Conservation (phyloP, 2,113 vertebrate genomes). For the Emydura subglobosa region DNA sequence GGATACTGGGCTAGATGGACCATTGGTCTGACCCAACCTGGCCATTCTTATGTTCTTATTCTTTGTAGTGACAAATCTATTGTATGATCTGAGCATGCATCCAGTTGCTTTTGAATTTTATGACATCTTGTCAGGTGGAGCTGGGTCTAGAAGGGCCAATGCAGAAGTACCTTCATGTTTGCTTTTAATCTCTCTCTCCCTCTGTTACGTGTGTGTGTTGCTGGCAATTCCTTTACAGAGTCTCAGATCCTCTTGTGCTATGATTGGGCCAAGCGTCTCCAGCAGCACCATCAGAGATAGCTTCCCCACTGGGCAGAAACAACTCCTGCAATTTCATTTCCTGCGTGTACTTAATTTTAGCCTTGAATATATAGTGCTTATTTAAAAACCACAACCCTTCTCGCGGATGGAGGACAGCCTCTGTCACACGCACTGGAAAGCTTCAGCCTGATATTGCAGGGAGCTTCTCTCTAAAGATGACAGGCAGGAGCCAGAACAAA, state of each 20-base stretch:
- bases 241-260: background rate
- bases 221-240: background rate
- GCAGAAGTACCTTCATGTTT: background rate
- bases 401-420: background rate
- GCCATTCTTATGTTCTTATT: background rate
- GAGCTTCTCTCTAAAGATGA: background rate
- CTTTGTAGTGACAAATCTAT: background rate
- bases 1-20: background rate
- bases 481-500: background rate
- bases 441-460: background rate
- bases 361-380: constrained; percentile 69
- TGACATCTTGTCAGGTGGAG: background rate
- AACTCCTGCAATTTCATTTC: constrained; percentile 53
- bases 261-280: background rate
- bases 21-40: background rate
- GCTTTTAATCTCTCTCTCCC: background rate
- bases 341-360: constrained; percentile 51
- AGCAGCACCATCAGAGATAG: background rate
- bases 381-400: background rate
- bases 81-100: accelerated
- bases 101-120: background rate
- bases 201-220: background rate
- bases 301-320: background rate
- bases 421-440: background rate
- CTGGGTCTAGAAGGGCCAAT: background rate